Base-by-base conservation (phyloP, 2,113 vertebrate genomes). In the Acanthisitta chloris region DNA sequence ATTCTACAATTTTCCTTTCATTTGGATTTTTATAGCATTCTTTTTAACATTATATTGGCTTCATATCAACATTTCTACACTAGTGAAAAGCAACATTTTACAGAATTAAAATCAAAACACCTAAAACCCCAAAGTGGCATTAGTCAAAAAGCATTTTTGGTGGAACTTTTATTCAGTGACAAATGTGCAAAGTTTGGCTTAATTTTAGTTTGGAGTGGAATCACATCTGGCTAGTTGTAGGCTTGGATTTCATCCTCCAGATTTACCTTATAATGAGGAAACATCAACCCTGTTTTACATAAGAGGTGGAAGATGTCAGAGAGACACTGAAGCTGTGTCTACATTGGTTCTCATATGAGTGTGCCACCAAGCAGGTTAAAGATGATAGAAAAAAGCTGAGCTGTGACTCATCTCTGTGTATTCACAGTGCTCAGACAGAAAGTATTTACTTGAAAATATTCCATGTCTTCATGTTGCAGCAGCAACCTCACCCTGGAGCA, bases 351-450 rank as follows among this genome's bases (percentile, higher is more conserved):
- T 52, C 61, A 42, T 34, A 31, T 45, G 46, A 59, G 19, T 9
- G 25, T 17, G 18, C 17, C 24, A 72, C 24, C 33, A 40, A 34
- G 17, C 9, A 61, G 11, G 8, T 57, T 80, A 74, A 62, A 74
- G 15, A 12, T 4, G 6, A 9, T n/a, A 31, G 40, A 65, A 28
- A 58, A 77, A 34, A 28, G 13, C 46, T 67, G 54, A 40, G 36
- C 58, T 0, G 0, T 42, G 40, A 54, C 8, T 19, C 29, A 54
- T 13, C 12, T 58, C 14, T 24, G 33, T 18, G 8, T 18, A 17
- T 36, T 48, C 51, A 23, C 13, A 25, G 31, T 14, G 29, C 43
- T 59, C 0, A 2, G 28, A 20, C 7, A 54, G 58, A 46, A 33
- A 83, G 31, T 29, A 67, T 5, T 19, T n/a, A 9, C 17, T 40